Evolutionary conservation across 2,113 vertebrate genomes (phyloP).

Genomic region (Platichthys flesus): DNA sequence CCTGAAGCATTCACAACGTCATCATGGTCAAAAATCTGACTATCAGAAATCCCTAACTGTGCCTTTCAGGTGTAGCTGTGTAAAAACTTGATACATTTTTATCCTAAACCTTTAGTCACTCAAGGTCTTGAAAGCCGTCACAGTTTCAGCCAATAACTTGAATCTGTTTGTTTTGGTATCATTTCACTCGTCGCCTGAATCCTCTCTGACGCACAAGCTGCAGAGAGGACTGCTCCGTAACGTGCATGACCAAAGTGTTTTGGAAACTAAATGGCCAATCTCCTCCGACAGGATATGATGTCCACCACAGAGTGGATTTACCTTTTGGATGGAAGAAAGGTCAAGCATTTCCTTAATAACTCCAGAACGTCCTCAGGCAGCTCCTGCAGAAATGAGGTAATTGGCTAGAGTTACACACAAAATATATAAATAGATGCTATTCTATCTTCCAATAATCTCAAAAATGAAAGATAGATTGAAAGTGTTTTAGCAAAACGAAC

Average conservation of each 20-base stretch:
- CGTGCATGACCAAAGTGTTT: constrained; percentile 2
- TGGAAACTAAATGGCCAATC: constrained; percentile 16
- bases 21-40: neutral
- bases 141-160: neutral
- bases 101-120: neutral
- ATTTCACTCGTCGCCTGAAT: constrained; percentile 9
- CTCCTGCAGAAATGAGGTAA: constrained; percentile 76
- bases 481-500: too few relatives aligned
- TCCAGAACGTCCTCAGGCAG: constrained; percentile 85
- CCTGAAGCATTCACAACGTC: constrained; percentile 70
- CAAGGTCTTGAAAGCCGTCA: neutral
- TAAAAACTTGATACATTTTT: neutral
- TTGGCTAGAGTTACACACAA: neutral
- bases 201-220: neutral
- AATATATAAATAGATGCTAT: neutral
- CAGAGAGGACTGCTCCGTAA: neutral
- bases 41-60: neutral
- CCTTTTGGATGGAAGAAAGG: constrained; percentile 93
- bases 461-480: too few relatives aligned
- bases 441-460: too few relatives aligned
- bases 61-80: neutral
- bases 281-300: constrained; percentile 17
- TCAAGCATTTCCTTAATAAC: constrained; percentile 94
- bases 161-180: constrained; percentile 7
- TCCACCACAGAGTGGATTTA: constrained; percentile 56